Evolutionary conservation across 2,113 vertebrate species (phyloP).

Genomic region (Corythoichthys intestinalis): DNA sequence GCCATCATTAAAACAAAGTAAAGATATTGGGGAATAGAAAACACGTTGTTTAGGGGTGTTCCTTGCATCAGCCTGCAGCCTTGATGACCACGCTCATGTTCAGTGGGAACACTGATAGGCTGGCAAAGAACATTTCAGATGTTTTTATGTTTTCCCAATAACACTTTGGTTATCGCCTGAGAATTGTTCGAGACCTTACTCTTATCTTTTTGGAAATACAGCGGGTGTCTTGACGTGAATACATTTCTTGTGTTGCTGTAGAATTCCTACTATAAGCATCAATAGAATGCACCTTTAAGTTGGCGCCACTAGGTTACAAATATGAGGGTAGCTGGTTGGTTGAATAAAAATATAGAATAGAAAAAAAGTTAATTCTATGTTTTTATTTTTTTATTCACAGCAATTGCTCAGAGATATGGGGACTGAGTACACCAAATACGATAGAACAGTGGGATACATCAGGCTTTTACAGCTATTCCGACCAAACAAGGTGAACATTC

Average conservation of each 20-base stretch:
- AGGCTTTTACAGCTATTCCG: conserved; percentile 99
- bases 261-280: conserved; percentile 1
- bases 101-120: conserved; percentile 49
- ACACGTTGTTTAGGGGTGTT: conserved; percentile 16
- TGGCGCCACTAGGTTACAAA: conserved; percentile 1
- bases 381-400: conserved; percentile 87
- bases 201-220: conserved; percentile 28
- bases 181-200: conserved; percentile 35
- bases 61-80: conserved; percentile 56
- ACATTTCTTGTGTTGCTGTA: conserved; percentile 1
- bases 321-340: not conserved
- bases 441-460: conserved; percentile 99
- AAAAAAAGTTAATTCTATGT: conserved; percentile 42
- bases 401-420: conserved; percentile 99
- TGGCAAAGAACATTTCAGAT: conserved; percentile 35
- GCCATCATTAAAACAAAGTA: not conserved
- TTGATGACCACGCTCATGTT: conserved; percentile 54
- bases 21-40: not conserved
- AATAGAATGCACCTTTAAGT: not conserved
- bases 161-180: conserved; percentile 37
- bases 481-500: conserved; percentile 99
- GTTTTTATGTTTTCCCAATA: conserved; percentile 55
- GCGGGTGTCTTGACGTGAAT: conserved; percentile 24
- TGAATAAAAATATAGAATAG: not conserved
- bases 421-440: conserved; percentile 99